Conservation (phyloP, 2,797 vertebrate genomes). For the Phalloptychus januarius region DNA sequence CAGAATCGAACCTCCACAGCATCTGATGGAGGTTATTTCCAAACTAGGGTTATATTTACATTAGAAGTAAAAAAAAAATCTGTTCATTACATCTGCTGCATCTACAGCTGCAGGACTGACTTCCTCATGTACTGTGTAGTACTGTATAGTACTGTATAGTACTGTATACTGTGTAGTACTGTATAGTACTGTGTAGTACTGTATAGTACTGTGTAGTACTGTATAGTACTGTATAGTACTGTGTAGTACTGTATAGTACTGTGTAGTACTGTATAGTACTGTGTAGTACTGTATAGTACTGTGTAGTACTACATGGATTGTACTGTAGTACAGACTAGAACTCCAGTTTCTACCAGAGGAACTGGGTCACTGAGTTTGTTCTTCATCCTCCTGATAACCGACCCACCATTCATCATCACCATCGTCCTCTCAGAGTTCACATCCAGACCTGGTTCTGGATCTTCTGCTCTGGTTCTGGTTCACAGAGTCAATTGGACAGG, state of each 20-base stretch:
- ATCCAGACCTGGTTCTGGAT: background rate
- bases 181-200: too few species aligned
- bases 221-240: too few species aligned
- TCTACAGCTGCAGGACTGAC: slow-evolving; percentile 19
- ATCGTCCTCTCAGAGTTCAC: background rate
- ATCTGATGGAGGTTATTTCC: slow-evolving; percentile 58
- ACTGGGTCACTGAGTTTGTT: background rate
- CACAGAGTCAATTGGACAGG: background rate
- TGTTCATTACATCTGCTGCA: slow-evolving; percentile 16
- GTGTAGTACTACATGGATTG: background rate
- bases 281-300: background rate
- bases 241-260: too few species aligned
- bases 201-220: too few species aligned
- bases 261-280: background rate
- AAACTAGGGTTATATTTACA: slow-evolving; percentile 70
- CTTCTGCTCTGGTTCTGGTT: background rate
- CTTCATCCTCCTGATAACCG: background rate
- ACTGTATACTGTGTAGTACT: too few species aligned
- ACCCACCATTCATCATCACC: background rate
- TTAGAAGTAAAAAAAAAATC: slow-evolving; percentile 19
- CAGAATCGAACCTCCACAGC: slow-evolving; percentile 70
- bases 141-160: too few species aligned
- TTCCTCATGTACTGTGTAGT: slow-evolving; percentile 22
- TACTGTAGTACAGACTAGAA: background rate
- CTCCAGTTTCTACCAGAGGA: background rate